Evolutionary conservation across 2,797 vertebrate species (phyloP).

Genomic region (Carduelis carduelis): DNA sequence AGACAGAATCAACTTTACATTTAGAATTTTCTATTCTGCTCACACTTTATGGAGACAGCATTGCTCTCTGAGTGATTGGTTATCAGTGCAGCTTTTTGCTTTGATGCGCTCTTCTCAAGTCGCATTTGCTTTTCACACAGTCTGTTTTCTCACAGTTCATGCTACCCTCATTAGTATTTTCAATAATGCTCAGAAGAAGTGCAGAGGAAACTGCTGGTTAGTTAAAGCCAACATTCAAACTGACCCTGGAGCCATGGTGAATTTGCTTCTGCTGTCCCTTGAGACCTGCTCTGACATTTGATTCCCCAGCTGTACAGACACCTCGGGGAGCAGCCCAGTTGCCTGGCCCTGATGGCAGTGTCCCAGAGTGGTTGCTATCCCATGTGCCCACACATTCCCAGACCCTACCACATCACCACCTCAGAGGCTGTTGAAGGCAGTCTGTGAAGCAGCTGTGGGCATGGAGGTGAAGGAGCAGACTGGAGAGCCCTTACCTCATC

Average conservation of each 20-base stretch:
- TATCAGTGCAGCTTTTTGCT: conserved; percentile 8
- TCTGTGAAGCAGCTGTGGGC: neutral
- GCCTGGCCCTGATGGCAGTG: neutral
- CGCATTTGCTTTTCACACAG: conserved; percentile 27
- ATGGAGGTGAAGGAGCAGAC: neutral
- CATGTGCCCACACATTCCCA: fast-evolving
- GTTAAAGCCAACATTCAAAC: neutral
- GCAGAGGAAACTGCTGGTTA: neutral
- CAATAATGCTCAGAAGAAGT: neutral
- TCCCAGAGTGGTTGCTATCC: neutral
- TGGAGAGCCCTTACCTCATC: neutral
- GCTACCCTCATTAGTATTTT: conserved; percentile 32
- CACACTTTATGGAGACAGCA: neutral
- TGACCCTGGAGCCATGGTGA: neutral
- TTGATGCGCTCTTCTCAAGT: conserved; percentile 23
- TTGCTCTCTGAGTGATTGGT: neutral
- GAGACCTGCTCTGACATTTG: neutral
- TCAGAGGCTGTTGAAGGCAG: neutral
- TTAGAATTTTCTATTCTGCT: conserved; percentile 8
- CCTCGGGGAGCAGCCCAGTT: neutral
- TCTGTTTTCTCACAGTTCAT: conserved; percentile 4
- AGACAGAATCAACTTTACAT: neutral
- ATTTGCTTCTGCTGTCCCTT: neutral
- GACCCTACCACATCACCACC: no score
- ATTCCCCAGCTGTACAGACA: neutral